Evolutionary conservation across 2,797 vertebrate genomes (phyloP).

Genomic region (Esox masquinongy): DNA sequence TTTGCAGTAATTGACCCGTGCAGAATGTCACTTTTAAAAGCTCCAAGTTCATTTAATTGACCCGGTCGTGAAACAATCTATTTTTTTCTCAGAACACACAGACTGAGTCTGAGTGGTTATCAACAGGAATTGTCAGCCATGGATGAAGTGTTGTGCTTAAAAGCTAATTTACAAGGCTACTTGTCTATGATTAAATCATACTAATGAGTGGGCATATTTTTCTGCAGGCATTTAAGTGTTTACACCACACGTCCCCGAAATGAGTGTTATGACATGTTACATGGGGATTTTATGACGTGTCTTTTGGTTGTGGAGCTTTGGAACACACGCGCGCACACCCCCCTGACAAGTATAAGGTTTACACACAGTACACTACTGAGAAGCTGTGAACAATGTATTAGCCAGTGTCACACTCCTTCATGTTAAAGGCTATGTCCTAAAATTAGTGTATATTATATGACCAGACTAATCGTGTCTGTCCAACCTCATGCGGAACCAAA

Average conservation of each 20-base stretch:
- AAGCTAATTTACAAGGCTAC: constrained; percentile 54
- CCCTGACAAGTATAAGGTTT: constrained; percentile 13
- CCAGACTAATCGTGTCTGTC: constrained; percentile 53
- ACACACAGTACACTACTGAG: constrained; percentile 26
- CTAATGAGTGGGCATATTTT: constrained; percentile 42
- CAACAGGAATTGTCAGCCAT: not conserved
- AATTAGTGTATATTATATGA: constrained; percentile 24
- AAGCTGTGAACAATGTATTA: constrained; percentile 33
- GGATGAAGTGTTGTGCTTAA: constrained; percentile 29
- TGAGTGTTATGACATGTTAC: constrained; percentile 48
- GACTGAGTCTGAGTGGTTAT: not conserved
- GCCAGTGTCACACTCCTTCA: not conserved
- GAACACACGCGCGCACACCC: too few relatives aligned
- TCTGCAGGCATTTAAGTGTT: constrained; percentile 48
- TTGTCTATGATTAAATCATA: constrained; percentile 50
- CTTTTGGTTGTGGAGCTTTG: not conserved
- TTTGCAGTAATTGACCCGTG: too few relatives aligned
- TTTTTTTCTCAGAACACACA: not conserved
- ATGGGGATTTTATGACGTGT: not conserved
- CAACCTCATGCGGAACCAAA: constrained; percentile 41
- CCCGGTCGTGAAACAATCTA: not conserved
- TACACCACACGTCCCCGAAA: constrained; percentile 42
- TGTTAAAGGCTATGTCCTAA: not conserved
- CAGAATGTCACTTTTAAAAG: too few relatives aligned
- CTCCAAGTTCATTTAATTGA: not conserved